phyloP scores from a whole-genome alignment of 2,888 invertebrate genomes.

The Macropis europaea region DNA sequence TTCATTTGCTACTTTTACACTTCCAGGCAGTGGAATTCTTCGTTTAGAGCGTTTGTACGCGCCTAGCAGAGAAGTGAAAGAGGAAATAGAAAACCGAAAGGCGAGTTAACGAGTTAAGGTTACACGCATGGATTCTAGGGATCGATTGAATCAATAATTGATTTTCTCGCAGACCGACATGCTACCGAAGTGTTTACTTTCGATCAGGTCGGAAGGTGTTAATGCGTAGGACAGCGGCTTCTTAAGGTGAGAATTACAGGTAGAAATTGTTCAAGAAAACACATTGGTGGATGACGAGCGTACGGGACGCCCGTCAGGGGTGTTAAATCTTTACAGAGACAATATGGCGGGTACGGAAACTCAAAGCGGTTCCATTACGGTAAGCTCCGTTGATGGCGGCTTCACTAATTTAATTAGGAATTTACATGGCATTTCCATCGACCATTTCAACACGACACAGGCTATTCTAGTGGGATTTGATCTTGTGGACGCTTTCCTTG shows the following conservation, averaged over 20 bases:
- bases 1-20: not conserved
- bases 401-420: constrained; percentile 67
- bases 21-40: not conserved
- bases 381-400: constrained; percentile 31
- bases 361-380: constrained; percentile 25
- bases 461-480: constrained; percentile 9
- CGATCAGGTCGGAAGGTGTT: constrained; percentile 69
- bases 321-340: constrained; percentile 54
- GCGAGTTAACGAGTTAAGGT: constrained; percentile 46
- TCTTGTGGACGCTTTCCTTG: constrained; percentile 10
- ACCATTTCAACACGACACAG: constrained; percentile 28
- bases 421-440: constrained; percentile 61
- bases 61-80: constrained; percentile 29
- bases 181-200: constrained; percentile 66
- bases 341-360: constrained; percentile 49
- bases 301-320: constrained; percentile 31
- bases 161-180: constrained; percentile 42
- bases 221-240: constrained; percentile 59
- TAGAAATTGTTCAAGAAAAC: constrained; percentile 56
- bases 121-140: constrained; percentile 33
- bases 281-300: constrained; percentile 54
- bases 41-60: constrained; percentile 10
- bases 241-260: constrained; percentile 70
- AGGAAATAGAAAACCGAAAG: constrained; percentile 35
- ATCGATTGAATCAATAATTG: constrained; percentile 61